Conservation (phyloP, 1,140 invertebrate genomes). For the Mylabris phalerata region DNA sequence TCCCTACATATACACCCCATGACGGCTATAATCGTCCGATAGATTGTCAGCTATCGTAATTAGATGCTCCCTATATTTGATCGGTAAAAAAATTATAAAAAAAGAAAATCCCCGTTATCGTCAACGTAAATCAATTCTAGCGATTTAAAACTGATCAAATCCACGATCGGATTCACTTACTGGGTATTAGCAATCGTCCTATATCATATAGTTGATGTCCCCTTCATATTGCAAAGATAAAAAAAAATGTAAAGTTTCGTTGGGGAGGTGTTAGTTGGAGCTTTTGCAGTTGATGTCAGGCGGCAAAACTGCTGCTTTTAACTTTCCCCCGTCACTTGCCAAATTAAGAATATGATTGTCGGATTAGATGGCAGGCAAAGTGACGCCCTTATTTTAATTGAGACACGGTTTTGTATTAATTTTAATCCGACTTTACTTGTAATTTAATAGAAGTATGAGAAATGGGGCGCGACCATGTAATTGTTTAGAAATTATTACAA, state of each 20-base stretch:
- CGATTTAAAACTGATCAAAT: conserved; percentile 43
- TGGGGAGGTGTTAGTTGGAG: conserved; percentile 27
- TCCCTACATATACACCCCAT: too few species aligned
- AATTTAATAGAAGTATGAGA: too few species aligned
- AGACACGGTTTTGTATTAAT: too few species aligned
- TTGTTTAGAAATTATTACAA: too few species aligned
- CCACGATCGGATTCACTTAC: conserved; percentile 42
- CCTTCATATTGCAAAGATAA: conserved; percentile 7
- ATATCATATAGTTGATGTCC: conserved; percentile 35
- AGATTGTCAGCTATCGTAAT: conserved; percentile 18
- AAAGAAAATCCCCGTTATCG: too few species aligned
- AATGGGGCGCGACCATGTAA: too few species aligned
- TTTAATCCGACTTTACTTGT: too few species aligned
- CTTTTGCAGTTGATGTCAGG: conserved; percentile 29
- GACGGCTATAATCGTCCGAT: conserved; percentile 13
- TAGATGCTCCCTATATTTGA: conserved; percentile 8
- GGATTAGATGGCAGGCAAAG: neutral
- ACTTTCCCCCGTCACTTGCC: conserved; percentile 33
- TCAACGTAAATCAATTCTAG: conserved; percentile 32
- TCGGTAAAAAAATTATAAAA: too few species aligned
- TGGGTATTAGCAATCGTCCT: conserved; percentile 41
- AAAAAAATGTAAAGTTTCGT: too few species aligned
- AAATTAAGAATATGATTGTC: conserved; percentile 41
- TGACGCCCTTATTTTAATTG: conserved; percentile 10
- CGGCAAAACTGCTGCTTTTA: conserved; percentile 30